Evolutionary conservation across 1,140 invertebrate genomes (phyloP), one percentile per base, ranked within the genome.

Genomic region (Ganaspis sp.): DNA sequence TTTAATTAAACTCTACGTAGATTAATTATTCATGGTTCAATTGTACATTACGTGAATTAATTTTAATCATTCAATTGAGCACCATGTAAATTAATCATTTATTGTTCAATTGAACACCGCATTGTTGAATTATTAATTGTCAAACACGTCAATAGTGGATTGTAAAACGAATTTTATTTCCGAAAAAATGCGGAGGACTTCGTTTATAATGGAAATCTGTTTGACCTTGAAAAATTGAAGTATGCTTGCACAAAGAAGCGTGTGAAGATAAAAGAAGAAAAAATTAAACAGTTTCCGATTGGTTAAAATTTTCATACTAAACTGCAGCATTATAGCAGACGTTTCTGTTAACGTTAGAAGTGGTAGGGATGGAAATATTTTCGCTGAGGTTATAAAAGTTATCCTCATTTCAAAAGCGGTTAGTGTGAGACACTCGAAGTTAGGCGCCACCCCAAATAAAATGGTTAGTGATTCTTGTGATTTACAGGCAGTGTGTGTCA

Each of bases 321-420:
- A 78, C 75, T 76, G 83, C 78, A 85, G 84, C 77, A 85, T 85
- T 85, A 84, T 84, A 86, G 82, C 75, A 42, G 76, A 70, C 37
- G 45, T 37, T 17, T 71, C 21, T 40, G 70, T 71, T 34, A 23
- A 26, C 19, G 34, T 26, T 42, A 11, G 21, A 21, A 4, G 21
- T 40, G 64, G 40, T 72, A 74, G 80, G 70, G 78, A 76, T 76
- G 73, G 80, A 45, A 80, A 79, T 72, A 80, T 78, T 82, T 75
- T 80, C 73, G 40, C 79, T 76, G 84, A 84, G 81, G 80, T 86
- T 88, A 89, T 88, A 89, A 88, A 87, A 89, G 87, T 87, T 86
- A 87, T 87, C 79, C 82, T 78, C 73, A 37, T 73, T 49, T 70
- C 74, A 69, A 53, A 71, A 42, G 21, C 74, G 76, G 84, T 84